A percentile compares a stretch with the other conserved stretches of the same genome.
Conservation (phyloP, 2,113 vertebrate genomes). For the Marmota monax region DNA sequence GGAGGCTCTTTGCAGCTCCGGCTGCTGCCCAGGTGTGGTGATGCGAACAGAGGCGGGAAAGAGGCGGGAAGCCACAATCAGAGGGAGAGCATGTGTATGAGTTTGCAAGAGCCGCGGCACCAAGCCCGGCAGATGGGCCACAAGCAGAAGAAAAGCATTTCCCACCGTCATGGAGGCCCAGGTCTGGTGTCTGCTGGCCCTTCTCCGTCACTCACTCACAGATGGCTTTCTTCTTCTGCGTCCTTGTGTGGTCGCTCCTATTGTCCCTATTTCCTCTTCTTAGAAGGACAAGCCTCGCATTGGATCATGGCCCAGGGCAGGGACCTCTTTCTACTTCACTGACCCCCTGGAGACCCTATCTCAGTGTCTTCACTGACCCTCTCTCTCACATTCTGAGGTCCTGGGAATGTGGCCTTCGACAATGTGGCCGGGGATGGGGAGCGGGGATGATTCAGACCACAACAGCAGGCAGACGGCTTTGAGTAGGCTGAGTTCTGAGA, state of each 20-base stretch:
- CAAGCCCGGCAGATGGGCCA: rapidly evolving
- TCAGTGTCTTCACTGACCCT: no score
- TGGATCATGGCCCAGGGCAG: no score
- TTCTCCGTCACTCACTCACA: neutral
- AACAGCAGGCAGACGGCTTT: rapidly evolving
- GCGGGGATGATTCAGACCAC: no score
- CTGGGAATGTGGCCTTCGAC: no score
- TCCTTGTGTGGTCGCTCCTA: rapidly evolving
- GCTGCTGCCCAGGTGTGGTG: neutral
- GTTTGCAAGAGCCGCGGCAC: rapidly evolving
- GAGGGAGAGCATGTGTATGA: rapidly evolving
- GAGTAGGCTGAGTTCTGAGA: neutral
- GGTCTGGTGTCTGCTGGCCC: neutral
- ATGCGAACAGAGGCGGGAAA: neutral
- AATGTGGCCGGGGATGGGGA: rapidly evolving
- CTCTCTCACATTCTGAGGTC: neutral
- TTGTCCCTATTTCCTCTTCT: neutral
- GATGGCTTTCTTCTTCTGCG: rapidly evolving
- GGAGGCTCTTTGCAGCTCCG: neutral
- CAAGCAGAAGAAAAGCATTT: neutral
- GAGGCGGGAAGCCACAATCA: neutral
- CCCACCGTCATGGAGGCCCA: neutral
- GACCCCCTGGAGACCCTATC: neutral
- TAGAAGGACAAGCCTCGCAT: neutral
- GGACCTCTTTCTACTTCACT: no score